phyloP scores from a whole-genome alignment of 2,888 invertebrate genomes.

The Xestia ashworthii region DNA sequence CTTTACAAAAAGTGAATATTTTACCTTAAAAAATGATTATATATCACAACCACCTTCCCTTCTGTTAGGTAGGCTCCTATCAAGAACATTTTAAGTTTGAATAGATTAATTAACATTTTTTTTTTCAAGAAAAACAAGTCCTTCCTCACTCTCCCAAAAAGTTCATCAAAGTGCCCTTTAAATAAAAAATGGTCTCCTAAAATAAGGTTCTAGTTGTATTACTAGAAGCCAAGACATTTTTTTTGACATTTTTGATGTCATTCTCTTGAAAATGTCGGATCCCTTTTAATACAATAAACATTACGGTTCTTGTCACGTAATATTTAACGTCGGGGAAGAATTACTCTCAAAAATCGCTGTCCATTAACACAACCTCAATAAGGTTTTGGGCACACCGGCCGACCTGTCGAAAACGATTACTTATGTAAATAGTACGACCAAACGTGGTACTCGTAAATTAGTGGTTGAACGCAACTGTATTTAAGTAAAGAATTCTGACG shows the following conservation, averaged over 20 bases:
- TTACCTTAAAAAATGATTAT: neutral
- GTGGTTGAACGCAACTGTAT: neutral
- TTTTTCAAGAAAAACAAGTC: neutral
- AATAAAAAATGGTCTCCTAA: neutral
- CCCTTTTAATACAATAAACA: conserved; percentile 32
- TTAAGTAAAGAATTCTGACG: neutral
- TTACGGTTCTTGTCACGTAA: conserved; percentile 70
- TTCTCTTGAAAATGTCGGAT: conserved; percentile 12
- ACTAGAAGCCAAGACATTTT: conserved; percentile 9
- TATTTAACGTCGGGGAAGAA: conserved; percentile 67
- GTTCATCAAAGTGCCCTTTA: neutral
- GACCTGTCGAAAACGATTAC: conserved; percentile 38
- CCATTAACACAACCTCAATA: conserved; percentile 61
- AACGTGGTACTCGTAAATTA: conserved; percentile 17
- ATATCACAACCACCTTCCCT: neutral
- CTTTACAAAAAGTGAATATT: too few species aligned
- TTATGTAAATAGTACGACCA: conserved; percentile 55
- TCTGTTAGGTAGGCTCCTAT: neutral
- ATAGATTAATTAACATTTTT: neutral
- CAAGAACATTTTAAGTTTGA: neutral
- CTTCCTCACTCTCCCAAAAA: neutral
- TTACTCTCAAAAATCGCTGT: conserved; percentile 69
- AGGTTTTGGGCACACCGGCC: conserved; percentile 44
- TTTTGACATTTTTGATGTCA: neutral
- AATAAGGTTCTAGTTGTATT: neutral